These are phyloP conservation scores for Daboia siamensis DNA, from an alignment of 2,113 vertebrate genomes.

Conservation along the genomic window DNA sequence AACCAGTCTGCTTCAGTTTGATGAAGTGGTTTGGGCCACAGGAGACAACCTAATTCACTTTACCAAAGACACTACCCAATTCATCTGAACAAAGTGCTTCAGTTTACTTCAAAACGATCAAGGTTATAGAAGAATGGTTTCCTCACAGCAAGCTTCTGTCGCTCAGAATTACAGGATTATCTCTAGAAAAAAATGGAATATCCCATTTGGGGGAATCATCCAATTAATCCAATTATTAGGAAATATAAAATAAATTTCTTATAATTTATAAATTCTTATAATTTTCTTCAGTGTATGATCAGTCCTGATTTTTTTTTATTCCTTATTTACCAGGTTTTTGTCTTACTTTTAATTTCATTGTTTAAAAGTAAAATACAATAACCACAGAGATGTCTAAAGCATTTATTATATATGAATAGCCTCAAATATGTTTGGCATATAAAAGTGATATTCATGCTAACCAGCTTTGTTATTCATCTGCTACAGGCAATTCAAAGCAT, in stretches of 20 bases:
- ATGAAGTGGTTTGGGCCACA: background rate
- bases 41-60: background rate
- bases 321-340: background rate
- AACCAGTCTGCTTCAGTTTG: background rate
- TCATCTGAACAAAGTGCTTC: background rate
- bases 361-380: background rate
- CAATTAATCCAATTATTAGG: background rate
- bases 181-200: background rate
- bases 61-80: background rate
- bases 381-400: background rate
- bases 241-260: background rate
- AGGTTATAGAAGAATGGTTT: background rate
- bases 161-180: background rate
- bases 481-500: background rate
- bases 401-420: background rate
- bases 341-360: background rate
- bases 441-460: background rate
- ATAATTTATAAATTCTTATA: background rate
- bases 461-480: background rate
- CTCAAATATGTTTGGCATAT: background rate
- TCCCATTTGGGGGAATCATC: background rate
- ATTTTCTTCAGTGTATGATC: background rate
- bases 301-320: background rate
- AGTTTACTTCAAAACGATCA: background rate
- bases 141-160: background rate